Conservation (phyloP, 2,888 invertebrate genomes). For the Chrysomela aeneicollis region DNA sequence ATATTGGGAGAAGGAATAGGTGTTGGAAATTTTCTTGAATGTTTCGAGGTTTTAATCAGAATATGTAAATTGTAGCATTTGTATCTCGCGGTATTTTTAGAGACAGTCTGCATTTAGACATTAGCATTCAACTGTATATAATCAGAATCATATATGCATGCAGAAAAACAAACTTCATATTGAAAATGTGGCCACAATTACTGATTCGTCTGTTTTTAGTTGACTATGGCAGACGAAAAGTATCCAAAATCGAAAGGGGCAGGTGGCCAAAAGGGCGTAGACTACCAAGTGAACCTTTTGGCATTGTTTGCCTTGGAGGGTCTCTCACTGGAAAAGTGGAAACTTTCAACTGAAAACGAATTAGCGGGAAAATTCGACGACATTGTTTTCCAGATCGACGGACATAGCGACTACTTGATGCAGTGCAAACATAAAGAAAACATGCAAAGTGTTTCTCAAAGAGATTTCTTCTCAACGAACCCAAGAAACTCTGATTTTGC, state of each 20-base stretch:
- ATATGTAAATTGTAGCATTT: too few species aligned
- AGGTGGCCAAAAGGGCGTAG: conserved; percentile 2
- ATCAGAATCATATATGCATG: too few species aligned
- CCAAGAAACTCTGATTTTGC: background rate
- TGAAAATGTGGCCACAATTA: too few species aligned
- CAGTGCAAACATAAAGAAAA: conserved; percentile 8
- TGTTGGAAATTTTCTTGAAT: too few species aligned
- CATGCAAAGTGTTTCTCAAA: background rate
- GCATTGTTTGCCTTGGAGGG: conserved; percentile 6
- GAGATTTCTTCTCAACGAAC: background rate
- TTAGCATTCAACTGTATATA: too few species aligned
- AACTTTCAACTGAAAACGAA: conserved; percentile 4
- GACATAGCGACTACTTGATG: background rate
- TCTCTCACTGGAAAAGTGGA: background rate
- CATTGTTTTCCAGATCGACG: background rate
- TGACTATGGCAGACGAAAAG: background rate
- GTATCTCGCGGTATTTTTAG: too few species aligned
- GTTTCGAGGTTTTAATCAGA: too few species aligned
- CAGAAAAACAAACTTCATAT: too few species aligned
- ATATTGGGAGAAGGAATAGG: too few species aligned
- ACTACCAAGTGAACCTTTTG: background rate
- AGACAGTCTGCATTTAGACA: too few species aligned
- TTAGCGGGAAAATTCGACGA: background rate
- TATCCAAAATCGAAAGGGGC: conserved; percentile 8
- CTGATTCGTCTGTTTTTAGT: too few species aligned